These are phyloP conservation scores for Hystrix cristata DNA, from an alignment of 2,113 vertebrate species.

Conservation along the genomic window DNA sequence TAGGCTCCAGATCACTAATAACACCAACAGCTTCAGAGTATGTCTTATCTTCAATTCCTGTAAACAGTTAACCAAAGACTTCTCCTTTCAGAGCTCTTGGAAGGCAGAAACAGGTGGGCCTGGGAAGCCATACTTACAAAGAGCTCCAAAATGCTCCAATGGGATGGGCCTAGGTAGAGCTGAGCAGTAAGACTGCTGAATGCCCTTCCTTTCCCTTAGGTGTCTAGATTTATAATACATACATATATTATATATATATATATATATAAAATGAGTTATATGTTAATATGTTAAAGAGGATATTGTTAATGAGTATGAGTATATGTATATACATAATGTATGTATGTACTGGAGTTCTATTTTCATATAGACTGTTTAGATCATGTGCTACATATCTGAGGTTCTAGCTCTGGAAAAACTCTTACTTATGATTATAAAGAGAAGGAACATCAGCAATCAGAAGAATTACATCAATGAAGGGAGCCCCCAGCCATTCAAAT, in stretches of 20 bases:
- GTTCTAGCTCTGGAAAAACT: not conserved
- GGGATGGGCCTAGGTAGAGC: not conserved
- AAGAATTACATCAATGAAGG: not conserved
- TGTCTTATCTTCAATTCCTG: not conserved
- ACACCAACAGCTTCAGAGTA: not conserved
- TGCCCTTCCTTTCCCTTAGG: not conserved
- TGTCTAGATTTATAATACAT: not conserved
- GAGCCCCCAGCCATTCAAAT: constrained; percentile 4
- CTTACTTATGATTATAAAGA: not conserved
- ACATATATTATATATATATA: not conserved
- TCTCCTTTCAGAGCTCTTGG: not conserved
- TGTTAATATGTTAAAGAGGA: not conserved
- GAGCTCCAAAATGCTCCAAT: not conserved
- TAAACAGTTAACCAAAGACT: not conserved
- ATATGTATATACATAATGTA: not conserved
- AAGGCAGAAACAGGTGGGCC: not conserved
- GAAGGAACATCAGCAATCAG: not conserved
- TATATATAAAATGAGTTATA: not conserved
- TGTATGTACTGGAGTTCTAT: constrained; percentile 37
- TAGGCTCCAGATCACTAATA: not conserved
- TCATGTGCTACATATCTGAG: constrained; percentile 10
- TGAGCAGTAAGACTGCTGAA: not conserved
- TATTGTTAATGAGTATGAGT: too few relatives aligned
- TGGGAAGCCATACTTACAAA: not conserved
- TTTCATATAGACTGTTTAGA: constrained; percentile 39